These are phyloP conservation scores for Dolomedes plantarius DNA, from an alignment of 2,888 invertebrate species.

Conservation along the genomic window DNA sequence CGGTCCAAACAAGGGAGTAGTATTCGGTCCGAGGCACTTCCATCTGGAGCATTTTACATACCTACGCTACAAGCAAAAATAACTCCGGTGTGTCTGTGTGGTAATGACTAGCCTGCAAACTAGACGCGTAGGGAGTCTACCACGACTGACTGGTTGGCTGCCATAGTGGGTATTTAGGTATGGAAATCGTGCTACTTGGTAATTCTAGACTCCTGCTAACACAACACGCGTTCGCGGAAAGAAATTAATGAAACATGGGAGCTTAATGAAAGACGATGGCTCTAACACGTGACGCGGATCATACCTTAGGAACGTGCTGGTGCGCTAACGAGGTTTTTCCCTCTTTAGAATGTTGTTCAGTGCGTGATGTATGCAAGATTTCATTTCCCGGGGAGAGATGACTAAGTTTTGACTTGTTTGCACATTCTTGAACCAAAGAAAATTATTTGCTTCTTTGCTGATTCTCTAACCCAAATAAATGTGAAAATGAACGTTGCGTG, in stretches of 20 bases:
- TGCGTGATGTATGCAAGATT: constrained; percentile 11
- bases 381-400: constrained; percentile 1
- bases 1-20: too few relatives aligned
- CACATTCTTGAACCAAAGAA: constrained; percentile 1
- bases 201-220: constrained; percentile 48
- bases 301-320: background rate
- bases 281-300: constrained; percentile 35
- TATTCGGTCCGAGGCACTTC: too few relatives aligned
- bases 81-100: background rate
- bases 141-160: constrained; percentile 15
- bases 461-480: background rate
- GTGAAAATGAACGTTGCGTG: background rate
- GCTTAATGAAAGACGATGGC: constrained; percentile 63
- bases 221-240: constrained; percentile 24
- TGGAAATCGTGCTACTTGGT: constrained; percentile 49
- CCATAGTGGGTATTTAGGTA: constrained; percentile 44
- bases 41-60: too few relatives aligned
- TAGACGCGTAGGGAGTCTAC: background rate
- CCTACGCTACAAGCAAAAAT: too few relatives aligned
- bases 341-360: background rate
- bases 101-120: background rate
- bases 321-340: constrained; percentile 5
- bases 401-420: constrained; percentile 9
- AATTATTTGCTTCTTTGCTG: background rate
- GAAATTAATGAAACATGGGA: constrained; percentile 63